phyloP scores from a whole-genome alignment of 92 coral and sea anemone species.

The Montipora capitata region DNA sequence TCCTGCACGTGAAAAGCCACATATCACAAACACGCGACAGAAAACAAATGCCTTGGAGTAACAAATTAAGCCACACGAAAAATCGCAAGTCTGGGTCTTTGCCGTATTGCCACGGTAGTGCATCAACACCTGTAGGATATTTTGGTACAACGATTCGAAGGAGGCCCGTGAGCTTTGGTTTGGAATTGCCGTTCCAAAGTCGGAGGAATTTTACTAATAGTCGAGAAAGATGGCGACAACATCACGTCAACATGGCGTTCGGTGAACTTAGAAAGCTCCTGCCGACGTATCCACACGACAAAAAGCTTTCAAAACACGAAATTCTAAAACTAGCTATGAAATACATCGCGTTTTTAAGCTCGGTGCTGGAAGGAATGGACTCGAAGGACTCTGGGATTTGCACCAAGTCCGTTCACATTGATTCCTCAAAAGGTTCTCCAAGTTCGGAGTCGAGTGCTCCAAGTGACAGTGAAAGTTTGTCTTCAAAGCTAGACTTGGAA shows the following conservation, averaged over 20 bases:
- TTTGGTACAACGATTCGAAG: constrained; percentile 41
- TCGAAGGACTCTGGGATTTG: constrained; percentile 23
- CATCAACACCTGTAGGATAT: constrained; percentile 47
- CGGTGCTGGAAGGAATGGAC: constrained; percentile 75
- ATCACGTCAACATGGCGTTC: constrained; percentile 89
- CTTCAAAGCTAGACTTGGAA: constrained; percentile 59
- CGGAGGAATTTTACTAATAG: constrained; percentile 86
- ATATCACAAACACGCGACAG: constrained; percentile 29
- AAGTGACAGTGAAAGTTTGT: constrained; percentile 35
- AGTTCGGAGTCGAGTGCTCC: constrained; percentile 20
- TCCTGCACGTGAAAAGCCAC: neutral
- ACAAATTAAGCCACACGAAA: constrained; percentile 24
- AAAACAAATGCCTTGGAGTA: constrained; percentile 37
- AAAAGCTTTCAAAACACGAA: constrained; percentile 90
- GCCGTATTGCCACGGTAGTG: constrained; percentile 25
- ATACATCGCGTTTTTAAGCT: constrained; percentile 84
- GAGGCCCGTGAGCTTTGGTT: constrained; percentile 23
- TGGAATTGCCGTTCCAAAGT: constrained; percentile 45
- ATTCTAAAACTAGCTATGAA: constrained; percentile 86
- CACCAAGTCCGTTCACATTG: constrained; percentile 9
- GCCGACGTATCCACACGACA: constrained; percentile 89
- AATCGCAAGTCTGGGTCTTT: constrained; percentile 8
- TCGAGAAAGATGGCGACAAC: constrained; percentile 91
- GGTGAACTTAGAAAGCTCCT: constrained; percentile 86
- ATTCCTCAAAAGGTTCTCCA: constrained; percentile 10